Evolutionary conservation across 2,113 vertebrate genomes (phyloP).

Genomic region (Periophthalmus modestus): DNA sequence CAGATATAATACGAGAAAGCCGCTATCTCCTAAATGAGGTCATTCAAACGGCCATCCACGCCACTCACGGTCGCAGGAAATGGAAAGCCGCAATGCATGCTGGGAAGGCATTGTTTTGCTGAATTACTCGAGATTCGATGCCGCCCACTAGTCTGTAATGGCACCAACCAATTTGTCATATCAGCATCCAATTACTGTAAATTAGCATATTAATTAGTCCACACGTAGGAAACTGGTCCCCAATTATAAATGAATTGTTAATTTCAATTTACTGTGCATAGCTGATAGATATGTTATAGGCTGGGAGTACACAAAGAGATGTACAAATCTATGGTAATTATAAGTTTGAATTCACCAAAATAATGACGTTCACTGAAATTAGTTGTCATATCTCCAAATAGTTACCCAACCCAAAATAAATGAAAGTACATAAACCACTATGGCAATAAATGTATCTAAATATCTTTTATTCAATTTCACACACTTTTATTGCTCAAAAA

Average conservation of each 20-base stretch:
- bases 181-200: slow-evolving; percentile 6
- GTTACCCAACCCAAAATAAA: no score
- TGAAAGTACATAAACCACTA: no score
- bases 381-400: no score
- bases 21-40: slow-evolving; percentile 33
- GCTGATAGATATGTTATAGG: neutral
- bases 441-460: no score
- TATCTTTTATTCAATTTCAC: no score
- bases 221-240: neutral
- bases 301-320: neutral
- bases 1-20: slow-evolving; percentile 12
- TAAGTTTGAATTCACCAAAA: neutral
- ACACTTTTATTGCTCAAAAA: no score
- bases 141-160: slow-evolving; percentile 1
- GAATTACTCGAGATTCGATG: slow-evolving; percentile 13
- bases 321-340: neutral
- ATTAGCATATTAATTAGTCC: slow-evolving; percentile 11
- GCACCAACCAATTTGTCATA: neutral
- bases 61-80: slow-evolving; percentile 12
- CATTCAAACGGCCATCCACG: slow-evolving; percentile 23
- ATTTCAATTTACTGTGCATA: neutral
- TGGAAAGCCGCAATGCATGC: slow-evolving; percentile 12
- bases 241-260: neutral
- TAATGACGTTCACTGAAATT: no score
- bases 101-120: slow-evolving; percentile 10